Evolutionary conservation across 2,888 invertebrate species (phyloP).

Genomic region (Ochlodes sylvanus): DNA sequence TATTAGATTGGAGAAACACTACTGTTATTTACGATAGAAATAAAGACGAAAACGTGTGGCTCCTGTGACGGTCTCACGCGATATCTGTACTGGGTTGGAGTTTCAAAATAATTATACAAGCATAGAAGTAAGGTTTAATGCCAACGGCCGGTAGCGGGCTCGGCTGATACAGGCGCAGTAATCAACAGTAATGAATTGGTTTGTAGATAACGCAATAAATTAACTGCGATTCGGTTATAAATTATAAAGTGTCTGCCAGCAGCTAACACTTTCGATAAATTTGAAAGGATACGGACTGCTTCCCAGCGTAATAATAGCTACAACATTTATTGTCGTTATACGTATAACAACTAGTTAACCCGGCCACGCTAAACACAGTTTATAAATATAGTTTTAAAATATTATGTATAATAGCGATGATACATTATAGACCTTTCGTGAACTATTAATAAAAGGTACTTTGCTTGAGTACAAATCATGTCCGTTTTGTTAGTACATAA

Average conservation of each 20-base stretch:
- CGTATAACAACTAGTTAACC: too few species aligned
- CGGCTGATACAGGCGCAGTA: constrained; percentile 49
- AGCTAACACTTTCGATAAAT: not conserved
- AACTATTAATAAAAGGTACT: too few species aligned
- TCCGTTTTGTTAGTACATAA: too few species aligned
- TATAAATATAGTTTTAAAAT: too few species aligned
- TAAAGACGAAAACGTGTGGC: constrained; percentile 61
- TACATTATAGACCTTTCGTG: too few species aligned
- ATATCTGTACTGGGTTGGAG: constrained; percentile 60
- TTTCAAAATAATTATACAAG: constrained; percentile 37
- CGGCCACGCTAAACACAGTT: too few species aligned
- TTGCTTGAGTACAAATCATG: too few species aligned
- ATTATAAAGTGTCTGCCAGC: not conserved
- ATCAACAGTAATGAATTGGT: constrained; percentile 49
- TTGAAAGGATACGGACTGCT: not conserved
- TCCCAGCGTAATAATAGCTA: not conserved
- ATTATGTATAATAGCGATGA: too few species aligned
- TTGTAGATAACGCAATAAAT: constrained; percentile 24
- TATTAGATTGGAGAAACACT: constrained; percentile 40
- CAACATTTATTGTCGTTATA: too few species aligned
- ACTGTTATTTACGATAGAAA: constrained; percentile 41
- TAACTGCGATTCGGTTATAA: constrained; percentile 33
- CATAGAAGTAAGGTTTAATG: constrained; percentile 50
- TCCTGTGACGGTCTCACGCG: constrained; percentile 69
- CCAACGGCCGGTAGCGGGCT: constrained; percentile 60